Conservation (phyloP, 1,140 invertebrate species). For the Pectinophora gossypiella region DNA sequence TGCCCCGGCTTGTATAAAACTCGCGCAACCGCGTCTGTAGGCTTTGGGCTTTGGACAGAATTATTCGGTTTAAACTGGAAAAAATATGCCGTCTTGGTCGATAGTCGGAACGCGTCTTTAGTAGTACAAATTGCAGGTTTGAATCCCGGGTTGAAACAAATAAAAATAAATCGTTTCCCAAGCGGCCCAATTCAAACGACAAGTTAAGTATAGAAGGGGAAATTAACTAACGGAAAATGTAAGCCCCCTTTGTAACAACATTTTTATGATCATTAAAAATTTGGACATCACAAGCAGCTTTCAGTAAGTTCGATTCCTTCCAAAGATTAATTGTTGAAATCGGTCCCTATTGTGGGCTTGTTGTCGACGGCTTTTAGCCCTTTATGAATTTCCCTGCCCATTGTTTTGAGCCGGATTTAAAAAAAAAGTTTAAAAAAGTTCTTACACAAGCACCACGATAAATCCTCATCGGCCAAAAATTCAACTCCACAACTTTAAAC, state of each 20-base stretch:
- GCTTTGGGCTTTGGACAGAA: too few species aligned
- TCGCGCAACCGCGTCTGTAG: too few species aligned
- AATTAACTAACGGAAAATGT: too few species aligned
- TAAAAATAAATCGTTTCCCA: too few species aligned
- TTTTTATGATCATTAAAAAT: constrained; percentile 4
- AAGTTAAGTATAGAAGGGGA: too few species aligned
- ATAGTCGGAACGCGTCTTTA: too few species aligned
- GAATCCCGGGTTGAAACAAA: too few species aligned
- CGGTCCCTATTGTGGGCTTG: constrained; percentile 43
- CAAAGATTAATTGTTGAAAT: constrained; percentile 65
- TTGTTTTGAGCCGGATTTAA: constrained; percentile 59
- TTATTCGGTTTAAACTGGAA: too few species aligned
- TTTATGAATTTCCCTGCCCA: constrained; percentile 55
- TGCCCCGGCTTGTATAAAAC: too few species aligned
- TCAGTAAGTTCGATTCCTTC: constrained; percentile 43
- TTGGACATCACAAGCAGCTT: neutral
- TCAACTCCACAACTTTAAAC: constrained; percentile 15
- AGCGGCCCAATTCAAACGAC: too few species aligned
- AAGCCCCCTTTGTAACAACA: neutral
- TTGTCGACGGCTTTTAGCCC: constrained; percentile 45
- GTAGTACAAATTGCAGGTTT: too few species aligned
- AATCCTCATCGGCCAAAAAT: constrained; percentile 6
- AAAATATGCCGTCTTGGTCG: too few species aligned
- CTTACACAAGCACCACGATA: constrained; percentile 19
- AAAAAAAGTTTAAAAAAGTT: constrained; percentile 58